phyloP scores from a whole-genome alignment of 2,888 invertebrate species.

The Thecophora atra region DNA sequence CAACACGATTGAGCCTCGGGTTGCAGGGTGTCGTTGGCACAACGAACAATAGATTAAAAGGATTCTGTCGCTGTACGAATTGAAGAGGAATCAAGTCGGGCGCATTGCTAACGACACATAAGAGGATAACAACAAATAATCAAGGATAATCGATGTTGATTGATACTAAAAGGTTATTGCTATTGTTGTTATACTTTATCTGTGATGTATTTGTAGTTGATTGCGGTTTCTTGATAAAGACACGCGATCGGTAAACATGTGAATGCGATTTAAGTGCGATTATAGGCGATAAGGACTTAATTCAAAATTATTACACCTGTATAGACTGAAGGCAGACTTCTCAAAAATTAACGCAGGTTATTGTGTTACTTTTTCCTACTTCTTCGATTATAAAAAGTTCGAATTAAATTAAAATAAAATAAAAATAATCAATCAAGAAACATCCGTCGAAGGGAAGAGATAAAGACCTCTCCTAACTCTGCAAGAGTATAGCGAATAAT shows the following conservation, averaged over 20 bases:
- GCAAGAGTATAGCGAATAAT: too few relatives aligned
- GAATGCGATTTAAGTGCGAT: background rate
- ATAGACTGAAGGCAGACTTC: too few relatives aligned
- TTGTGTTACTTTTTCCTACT: too few relatives aligned
- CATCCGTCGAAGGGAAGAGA: too few relatives aligned
- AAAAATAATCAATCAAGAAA: too few relatives aligned
- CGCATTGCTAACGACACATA: background rate
- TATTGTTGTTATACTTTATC: background rate
- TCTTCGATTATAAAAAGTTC: too few relatives aligned
- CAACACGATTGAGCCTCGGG: background rate
- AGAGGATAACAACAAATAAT: slow-evolving; percentile 64
- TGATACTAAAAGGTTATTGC: slow-evolving; percentile 55
- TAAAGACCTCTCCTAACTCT: too few relatives aligned
- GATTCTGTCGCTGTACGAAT: background rate
- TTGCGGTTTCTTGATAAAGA: background rate
- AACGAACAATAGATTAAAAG: background rate
- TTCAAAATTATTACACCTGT: too few relatives aligned
- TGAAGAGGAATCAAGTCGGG: background rate
- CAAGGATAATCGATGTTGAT: slow-evolving; percentile 64
- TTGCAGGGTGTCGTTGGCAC: background rate
- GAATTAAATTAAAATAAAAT: too few relatives aligned
- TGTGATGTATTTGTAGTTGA: background rate
- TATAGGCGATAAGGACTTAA: too few relatives aligned
- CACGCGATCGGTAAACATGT: background rate
- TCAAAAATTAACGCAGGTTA: too few relatives aligned